Evolutionary conservation across 2,113 vertebrate species (phyloP), one percentile per base, ranked within the genome.

Genomic region (Larimichthys polyactis): DNA sequence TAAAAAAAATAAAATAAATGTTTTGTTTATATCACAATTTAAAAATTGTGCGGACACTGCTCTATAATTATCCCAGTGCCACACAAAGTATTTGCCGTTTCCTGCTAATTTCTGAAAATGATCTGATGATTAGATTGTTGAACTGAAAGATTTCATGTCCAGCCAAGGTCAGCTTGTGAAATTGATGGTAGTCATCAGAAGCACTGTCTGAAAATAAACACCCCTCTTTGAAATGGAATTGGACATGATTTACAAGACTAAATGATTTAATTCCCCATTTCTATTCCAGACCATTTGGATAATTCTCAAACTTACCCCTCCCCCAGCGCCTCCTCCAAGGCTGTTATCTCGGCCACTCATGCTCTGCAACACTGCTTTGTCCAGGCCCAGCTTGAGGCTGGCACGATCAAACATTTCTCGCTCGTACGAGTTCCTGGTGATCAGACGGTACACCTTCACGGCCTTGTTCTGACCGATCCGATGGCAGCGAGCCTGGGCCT

Each of bases 401-500:
- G 98, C 98, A 43, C 98, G 96, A 93, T 99, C 98, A 73, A 99
- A 99, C 98, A 99, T 99, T 87, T 99, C 98, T 59, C 98, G 95
- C 75, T 99, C 98, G 32, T 99, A 99, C 0, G 98, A 99, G 89
- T 99, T 99, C 8, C 98, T 97, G 22, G 98, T 99, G 91, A 99
- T 98, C 82, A 99, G 92, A 11, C 98, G 96, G 93, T 99, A 99
- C 72, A 99, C 98, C 93, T 99, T 99, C 87, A 99, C 98, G 14
- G 98, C 97, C 91, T 99, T 99, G 95, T 99, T 96, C 94, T 99
- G 98, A 86, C 98, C 98, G 55, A 99, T 99, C 87, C 98, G 94
- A 87, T 99, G 98, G 89, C 98, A 99, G 79, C 98, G 97, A 83
- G 98, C 98, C 95, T 99, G 98, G 79, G 98, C 98, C 98, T 99